These are phyloP conservation scores for Charanyca ferruginea DNA, from an alignment of 2,888 invertebrate genomes.

Conservation along the genomic window DNA sequence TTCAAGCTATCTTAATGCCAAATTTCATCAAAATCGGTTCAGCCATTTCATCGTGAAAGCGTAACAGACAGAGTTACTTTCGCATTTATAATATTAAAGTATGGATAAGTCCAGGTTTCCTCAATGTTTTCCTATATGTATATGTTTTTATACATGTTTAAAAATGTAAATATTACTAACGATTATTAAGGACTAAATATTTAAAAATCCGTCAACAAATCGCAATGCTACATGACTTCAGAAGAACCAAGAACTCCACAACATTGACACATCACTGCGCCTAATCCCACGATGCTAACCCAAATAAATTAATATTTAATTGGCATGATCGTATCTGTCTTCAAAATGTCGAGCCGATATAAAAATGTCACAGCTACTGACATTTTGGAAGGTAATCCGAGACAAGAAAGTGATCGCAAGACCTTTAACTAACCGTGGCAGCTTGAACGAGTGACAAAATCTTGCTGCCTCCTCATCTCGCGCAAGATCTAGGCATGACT, in stretches of 20 bases:
- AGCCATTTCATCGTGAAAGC: too few species aligned
- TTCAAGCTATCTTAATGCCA: too few species aligned
- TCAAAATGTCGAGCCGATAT: slow-evolving; percentile 87
- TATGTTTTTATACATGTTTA: too few species aligned
- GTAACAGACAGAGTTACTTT: too few species aligned
- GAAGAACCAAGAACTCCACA: slow-evolving; percentile 37
- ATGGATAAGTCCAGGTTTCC: too few species aligned
- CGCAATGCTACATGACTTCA: slow-evolving; percentile 1
- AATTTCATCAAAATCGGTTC: too few species aligned
- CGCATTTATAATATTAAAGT: too few species aligned
- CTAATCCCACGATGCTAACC: slow-evolving; percentile 61
- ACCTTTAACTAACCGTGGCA: slow-evolving; percentile 60
- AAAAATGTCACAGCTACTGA: slow-evolving; percentile 90
- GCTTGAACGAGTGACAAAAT: slow-evolving; percentile 12
- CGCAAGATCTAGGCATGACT: not conserved
- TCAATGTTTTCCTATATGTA: too few species aligned
- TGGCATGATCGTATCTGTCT: slow-evolving; percentile 86
- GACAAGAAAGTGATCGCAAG: slow-evolving; percentile 86
- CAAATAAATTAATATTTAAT: slow-evolving; percentile 88
- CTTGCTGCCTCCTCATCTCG: slow-evolving; percentile 17
- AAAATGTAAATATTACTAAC: too few species aligned
- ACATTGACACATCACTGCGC: slow-evolving; percentile 49
- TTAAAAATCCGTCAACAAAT: too few species aligned
- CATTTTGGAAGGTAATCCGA: slow-evolving; percentile 89
- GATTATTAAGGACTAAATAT: too few species aligned